Conservation (phyloP, 1,140 invertebrate genomes). For the Belonocnema kinseyi region DNA sequence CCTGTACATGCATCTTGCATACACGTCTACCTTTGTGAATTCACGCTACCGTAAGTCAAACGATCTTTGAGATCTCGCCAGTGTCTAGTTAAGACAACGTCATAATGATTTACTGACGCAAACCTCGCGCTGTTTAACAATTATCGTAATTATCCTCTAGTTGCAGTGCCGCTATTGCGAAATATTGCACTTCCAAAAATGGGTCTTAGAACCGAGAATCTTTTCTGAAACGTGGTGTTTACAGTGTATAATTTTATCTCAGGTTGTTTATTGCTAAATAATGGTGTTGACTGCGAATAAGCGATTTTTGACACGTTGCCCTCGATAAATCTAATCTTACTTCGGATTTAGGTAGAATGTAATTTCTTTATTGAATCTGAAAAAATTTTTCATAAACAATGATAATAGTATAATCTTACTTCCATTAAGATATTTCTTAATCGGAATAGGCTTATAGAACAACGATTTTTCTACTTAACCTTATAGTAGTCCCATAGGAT, state of each 20-base stretch:
- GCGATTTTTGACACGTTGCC: neutral
- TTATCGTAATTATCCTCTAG: constrained; percentile 18
- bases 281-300: neutral
- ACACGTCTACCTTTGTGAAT: constrained; percentile 3
- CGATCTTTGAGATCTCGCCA: constrained; percentile 16
- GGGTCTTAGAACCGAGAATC: neutral
- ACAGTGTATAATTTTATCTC: neutral
- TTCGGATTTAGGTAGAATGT: too few relatives aligned
- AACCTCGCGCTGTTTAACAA: constrained; percentile 29
- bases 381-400: too few relatives aligned
- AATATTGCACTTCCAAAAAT: constrained; percentile 1
- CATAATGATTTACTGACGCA: constrained; percentile 17
- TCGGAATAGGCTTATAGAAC: too few relatives aligned
- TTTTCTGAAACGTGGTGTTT: neutral
- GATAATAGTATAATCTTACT: too few relatives aligned
- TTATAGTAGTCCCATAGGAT: too few relatives aligned
- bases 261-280: constrained; percentile 3
- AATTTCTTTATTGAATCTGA: too few relatives aligned
- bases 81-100: constrained; percentile 23
- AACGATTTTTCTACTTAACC: too few relatives aligned
- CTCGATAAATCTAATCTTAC: too few relatives aligned
- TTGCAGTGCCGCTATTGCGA: neutral
- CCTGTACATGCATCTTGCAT: neutral
- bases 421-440: too few relatives aligned
- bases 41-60: constrained; percentile 13